Conservation (phyloP, 2,888 invertebrate genomes). For the Drosophila rubida region DNA sequence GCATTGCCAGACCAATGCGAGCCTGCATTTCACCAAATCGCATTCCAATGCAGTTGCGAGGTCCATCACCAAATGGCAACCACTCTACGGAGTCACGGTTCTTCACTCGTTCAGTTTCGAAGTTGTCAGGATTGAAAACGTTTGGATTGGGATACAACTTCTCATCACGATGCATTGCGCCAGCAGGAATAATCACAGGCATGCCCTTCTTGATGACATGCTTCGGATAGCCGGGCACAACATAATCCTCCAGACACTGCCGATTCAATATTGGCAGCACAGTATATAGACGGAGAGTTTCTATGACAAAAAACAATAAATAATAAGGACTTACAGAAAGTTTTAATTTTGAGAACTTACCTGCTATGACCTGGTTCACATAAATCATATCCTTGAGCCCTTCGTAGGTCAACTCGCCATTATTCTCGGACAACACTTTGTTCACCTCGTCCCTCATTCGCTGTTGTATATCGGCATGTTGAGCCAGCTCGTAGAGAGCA, state of each 20-base stretch:
- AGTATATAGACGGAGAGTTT: constrained; percentile 86
- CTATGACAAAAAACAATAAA: constrained; percentile 47
- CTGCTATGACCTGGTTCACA: constrained; percentile 85
- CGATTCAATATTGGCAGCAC: constrained; percentile 86
- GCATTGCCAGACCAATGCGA: constrained; percentile 70
- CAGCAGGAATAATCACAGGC: constrained; percentile 86
- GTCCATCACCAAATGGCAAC: constrained; percentile 83
- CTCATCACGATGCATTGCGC: constrained; percentile 87
- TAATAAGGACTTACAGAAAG: background rate
- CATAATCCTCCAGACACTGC: constrained; percentile 86
- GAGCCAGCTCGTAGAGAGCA: constrained; percentile 85
- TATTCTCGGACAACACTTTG: constrained; percentile 76
- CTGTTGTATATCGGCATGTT: constrained; percentile 85
- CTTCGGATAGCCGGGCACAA: constrained; percentile 85
- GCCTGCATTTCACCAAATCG: constrained; percentile 83
- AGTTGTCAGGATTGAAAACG: constrained; percentile 88
- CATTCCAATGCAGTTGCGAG: constrained; percentile 82
- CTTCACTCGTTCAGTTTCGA: constrained; percentile 86
- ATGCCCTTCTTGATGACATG: constrained; percentile 86
- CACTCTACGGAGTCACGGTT: constrained; percentile 84
- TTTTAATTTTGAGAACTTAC: constrained; percentile 66
- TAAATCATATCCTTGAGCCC: constrained; percentile 84
- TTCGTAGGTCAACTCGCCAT: constrained; percentile 84
- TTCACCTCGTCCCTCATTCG: constrained; percentile 84
- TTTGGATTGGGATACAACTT: constrained; percentile 87